Evolutionary conservation across 2,888 invertebrate species (phyloP).

Genomic region (Galerucella calmariensis): DNA sequence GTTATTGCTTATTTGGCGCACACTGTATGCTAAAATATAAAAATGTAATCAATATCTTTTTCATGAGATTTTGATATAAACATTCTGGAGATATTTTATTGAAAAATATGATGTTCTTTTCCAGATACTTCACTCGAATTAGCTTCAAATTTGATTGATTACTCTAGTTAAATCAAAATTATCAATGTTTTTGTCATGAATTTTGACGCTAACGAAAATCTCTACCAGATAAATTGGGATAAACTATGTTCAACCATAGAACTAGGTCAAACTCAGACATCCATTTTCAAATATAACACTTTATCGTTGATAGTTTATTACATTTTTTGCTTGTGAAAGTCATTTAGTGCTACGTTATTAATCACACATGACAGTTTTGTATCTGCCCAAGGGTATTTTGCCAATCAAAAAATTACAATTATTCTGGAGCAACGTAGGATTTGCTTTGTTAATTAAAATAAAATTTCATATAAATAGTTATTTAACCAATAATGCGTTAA

Average conservation of each 20-base stretch:
- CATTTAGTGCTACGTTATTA: background rate
- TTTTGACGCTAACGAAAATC: background rate
- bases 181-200: background rate
- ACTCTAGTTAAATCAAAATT: background rate
- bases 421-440: background rate
- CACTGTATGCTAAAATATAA: too few species aligned
- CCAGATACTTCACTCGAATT: background rate
- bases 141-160: background rate
- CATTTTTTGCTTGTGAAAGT: background rate
- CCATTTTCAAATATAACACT: background rate
- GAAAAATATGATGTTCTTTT: background rate
- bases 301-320: constrained; percentile 6
- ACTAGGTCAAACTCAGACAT: background rate
- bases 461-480: background rate
- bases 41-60: too few species aligned
- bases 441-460: background rate
- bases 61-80: too few species aligned
- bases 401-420: background rate
- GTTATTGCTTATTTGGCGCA: too few species aligned
- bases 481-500: too few species aligned
- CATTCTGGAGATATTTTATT: too few species aligned
- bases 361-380: constrained; percentile 2
- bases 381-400: background rate
- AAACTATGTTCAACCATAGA: background rate
- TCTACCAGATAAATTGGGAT: background rate